Percentiles rank a stretch among this genome's conserved stretches.
Evolutionary conservation across 2,888 invertebrate genomes (phyloP).

Genomic region (Caenorhabditis drosophilae): DNA sequence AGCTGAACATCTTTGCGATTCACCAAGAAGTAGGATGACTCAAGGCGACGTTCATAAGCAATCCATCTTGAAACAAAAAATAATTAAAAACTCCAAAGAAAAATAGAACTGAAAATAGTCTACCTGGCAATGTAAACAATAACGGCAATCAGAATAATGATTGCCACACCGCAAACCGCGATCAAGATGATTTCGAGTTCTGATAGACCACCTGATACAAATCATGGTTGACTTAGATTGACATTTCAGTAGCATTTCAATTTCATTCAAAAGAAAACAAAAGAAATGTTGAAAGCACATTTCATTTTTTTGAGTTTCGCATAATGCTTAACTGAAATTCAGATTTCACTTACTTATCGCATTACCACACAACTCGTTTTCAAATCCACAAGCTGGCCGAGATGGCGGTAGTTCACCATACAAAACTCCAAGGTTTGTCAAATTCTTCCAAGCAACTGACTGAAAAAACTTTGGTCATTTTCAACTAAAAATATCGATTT

Average conservation of each 20-base stretch:
- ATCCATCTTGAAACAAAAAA: constrained; percentile 29
- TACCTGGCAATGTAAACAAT: constrained; percentile 34
- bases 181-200: constrained; percentile 45
- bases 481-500: background rate
- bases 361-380: constrained; percentile 31
- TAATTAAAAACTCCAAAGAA: background rate
- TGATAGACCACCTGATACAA: constrained; percentile 40
- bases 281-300: background rate
- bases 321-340: background rate
- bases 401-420: constrained; percentile 28
- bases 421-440: constrained; percentile 24
- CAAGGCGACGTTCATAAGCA: constrained; percentile 41
- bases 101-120: too few relatives aligned
- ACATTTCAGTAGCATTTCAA: background rate
- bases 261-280: too few relatives aligned
- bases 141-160: constrained; percentile 22
- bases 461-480: too few relatives aligned
- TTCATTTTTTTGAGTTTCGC: too few relatives aligned
- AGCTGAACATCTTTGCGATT: constrained; percentile 33
- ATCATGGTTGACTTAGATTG: constrained; percentile 7
- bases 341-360: constrained; percentile 17
- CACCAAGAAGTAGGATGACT: constrained; percentile 43
- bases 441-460: constrained; percentile 26
- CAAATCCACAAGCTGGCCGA: constrained; percentile 44
- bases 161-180: constrained; percentile 28